Evolutionary conservation across 2,797 vertebrate genomes (phyloP), one percentile per base, ranked within the genome.

Genomic region (Crocodylus rhombifer): DNA sequence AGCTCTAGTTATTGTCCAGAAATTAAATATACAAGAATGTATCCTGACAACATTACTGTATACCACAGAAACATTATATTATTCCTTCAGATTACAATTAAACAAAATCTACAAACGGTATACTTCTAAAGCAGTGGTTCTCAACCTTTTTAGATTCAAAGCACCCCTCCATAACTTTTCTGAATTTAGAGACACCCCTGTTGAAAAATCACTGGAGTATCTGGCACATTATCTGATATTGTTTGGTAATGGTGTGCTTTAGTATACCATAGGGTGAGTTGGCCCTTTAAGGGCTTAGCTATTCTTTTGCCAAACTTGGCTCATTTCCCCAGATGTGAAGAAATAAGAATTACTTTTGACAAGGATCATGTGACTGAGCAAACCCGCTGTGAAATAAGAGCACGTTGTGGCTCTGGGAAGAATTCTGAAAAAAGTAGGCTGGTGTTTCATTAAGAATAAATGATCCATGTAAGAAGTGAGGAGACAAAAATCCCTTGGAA

Each of bases 271-370:
- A 30, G 89, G 63, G 17, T 15, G 86, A n/a, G 6, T 3, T 80
- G 26, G 3, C 26, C 77, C 9, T 84, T n/a, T 77, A 79, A 90
- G 56, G 62, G 42, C 14, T 91, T 12, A 0, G 0, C 30, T 65
- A 13, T 55, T 85, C 26, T 75, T 89, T 30, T 87, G 65, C 61
- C 94, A 85, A 84, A 61, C 85, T 91, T 88, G 36, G 82, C 60
- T 89, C 80, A 57, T 33, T 83, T 21, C 80, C 93, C n/a, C 55
- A 91, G 67, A 23, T 13, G 88, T 74, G 86, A 71, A 87, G 33
- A 58, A 28, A 55, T 86, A 21, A 17, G 73, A 61, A 57, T 86
- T 84, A 82, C 7, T 64, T 69, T 51, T 69, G 62, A n/a, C 92
- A 91, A 92, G 14, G 30, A 6, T 69, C 20, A 23, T 71, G 67